Evolutionary conservation across 2,888 invertebrate genomes (phyloP), one percentile per base, ranked within the genome.

Genomic region (Limnephilus rhombicus): DNA sequence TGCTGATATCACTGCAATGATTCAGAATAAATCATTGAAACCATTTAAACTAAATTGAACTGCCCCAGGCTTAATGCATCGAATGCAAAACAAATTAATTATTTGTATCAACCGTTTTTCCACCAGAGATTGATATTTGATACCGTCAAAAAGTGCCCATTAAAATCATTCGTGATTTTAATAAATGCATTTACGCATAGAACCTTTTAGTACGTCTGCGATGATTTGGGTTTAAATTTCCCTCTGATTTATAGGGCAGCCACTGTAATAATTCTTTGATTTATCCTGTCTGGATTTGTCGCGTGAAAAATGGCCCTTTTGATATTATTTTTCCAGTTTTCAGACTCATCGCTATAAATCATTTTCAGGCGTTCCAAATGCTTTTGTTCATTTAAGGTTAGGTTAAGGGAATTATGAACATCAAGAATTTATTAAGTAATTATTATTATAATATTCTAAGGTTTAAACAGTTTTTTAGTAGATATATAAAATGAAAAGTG

Each of bases 191-290:
- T 37, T 83, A 34, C 83, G 37, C 83, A 37, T 12, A 83, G 49
- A 31, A 68, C 87, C 53, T 87, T 68, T 87, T 45, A 87, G 49
- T 87, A 34, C 18, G 34, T 34, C 24, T 83, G 83, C 31, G n/a
- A 53, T 53, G 31, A 53, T 49, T 53, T 31, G 12, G 31, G 18
- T 49, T 53, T 53, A 9, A 31, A 49, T 53, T 41, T 53, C n/a
- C 85, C 85, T 82, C 83, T 92, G 92, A 92, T 92, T 92, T 92
- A 92, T 92, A 89, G 37, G 91, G 53, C 92, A 80, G 92, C 90
- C 18, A 41, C 37, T 37, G n/a, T 31, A 18, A 89, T 87, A 87
- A 87, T 87, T 18, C 88, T 68, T 37, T 89, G 88, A 89, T 89
- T 89, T 68, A 89, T 89, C 68, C 80, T 80, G 88, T 89, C 88